Evolutionary conservation across 2,113 vertebrate species (phyloP), one percentile per base, ranked within the genome.

Genomic region (Orycteropus afer): DNA sequence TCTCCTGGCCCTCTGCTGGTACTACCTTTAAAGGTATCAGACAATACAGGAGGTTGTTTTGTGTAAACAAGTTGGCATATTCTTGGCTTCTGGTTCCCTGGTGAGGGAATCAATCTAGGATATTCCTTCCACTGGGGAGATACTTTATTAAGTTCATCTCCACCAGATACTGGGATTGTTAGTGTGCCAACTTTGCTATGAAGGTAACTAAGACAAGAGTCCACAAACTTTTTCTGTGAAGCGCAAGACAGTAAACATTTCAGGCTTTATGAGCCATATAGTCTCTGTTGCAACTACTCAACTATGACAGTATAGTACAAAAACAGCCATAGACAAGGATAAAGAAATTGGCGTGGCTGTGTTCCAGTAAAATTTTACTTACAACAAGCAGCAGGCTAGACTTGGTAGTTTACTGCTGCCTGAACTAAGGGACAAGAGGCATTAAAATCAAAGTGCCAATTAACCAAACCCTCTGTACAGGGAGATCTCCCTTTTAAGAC

Each of bases 1-100:
- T 99, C 96, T 99, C 99, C 91, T 99, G 99, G 81, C 97, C 97
- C 89, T 99, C 99, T 12, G 98, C 97, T 22, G 99, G 98, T 7
- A 99, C 99, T n/a, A 99, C 98, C 99, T 99, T n/a, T 22, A 40
- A 88, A 81, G 85, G 53, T 4, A 88, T 13, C 42, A 96, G 76
- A n/a, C 32, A 69, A 90, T 0, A 15, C 47, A 73, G 51, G 40
- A 13, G 14, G 13, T 76, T 80, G 37, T 87, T n/a, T n/a, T n/a
- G n/a, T n/a, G n/a, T 71, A 93, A 92, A 67, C 22, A 71, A 11
- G 47, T 18, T 45, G 29, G 42, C 18, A 74, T 18, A 34, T 65
- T 89, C 27, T 59, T 78, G 49, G 55, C 49, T n/a, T 88, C 96
- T 74, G 59, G 53, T 47, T 90, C 81, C 77, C 45, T 77, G 22